Evolutionary conservation across 2,888 invertebrate genomes (phyloP), one percentile per base, ranked within the genome.

Genomic region (Cataglyphis altisquamis): DNA sequence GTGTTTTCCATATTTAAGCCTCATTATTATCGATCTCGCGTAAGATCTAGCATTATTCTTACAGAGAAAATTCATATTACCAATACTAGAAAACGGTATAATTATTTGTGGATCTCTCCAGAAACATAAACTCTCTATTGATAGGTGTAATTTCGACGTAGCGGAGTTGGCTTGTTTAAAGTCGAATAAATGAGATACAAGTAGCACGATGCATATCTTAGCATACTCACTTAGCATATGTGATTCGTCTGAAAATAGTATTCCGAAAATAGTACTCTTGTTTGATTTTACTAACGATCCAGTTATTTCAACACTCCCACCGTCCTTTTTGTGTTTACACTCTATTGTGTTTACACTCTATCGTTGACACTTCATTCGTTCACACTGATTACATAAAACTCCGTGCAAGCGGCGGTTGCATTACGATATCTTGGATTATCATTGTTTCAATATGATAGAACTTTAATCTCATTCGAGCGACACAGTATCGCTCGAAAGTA

Each of bases 91-190:
- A 52, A 75, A 8, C 36, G 18, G 25, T 25, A 36, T 36, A 66
- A 75, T 75, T 75, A 66, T 66, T 75, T 66, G 2, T 75, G 36
- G 66, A 75, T 18, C 48, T 21, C 64, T 32, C 48, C 48, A 32
- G 48, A 75, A 75, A 75, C 5, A 48, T 41, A 75, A 75, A 66
- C 75, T 25, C 15, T 29, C 72, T 39, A 25, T 25, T 45, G 74
- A 18, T 64, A 64, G 48, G 64, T 75, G 66, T 66, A 66, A 66
- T 75, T 66, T 66, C 18, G 74, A 75, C 48, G 25, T 32, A 10
- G 12, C 2, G 45, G 64, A 64, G 18, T 57, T 36, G 60, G 4
- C 36, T 45, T 45, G 21, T 74, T 64, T 21, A 74, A 74, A 64
- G 64, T 48, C 66, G 21, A 21, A 64, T 64, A 64, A 62, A 75